Base-by-base conservation (phyloP, 1,140 invertebrate species). In the Microplitis demolitor region DNA sequence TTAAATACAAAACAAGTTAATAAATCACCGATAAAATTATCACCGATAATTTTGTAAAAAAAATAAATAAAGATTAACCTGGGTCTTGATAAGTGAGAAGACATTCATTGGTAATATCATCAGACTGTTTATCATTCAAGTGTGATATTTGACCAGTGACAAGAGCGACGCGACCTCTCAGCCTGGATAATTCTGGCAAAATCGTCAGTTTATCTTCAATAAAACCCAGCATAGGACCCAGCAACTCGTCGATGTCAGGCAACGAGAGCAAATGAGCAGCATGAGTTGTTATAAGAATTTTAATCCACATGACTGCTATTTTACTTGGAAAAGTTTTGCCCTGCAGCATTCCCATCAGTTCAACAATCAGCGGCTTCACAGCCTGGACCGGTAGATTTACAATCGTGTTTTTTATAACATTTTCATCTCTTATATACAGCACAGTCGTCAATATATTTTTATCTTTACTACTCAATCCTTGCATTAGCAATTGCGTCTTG, bases 401-500 rank as follows among this genome's bases (percentile, higher is more conserved):
- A 50, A 93, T 81, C 0, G 92, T 93, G 74, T 89, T 88, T 67
- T 85, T 86, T 63, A 93, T 90, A 34, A 90, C 80, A 16, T 86
- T 86, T 78, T 88, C 88, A 73, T 92, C 89, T 51, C 85, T 87
- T 56, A 83, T 88, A 35, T 81, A 82, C 13, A 93, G 80, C 1
- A 92, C 91, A 11, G 82, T 89, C 14, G 84, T 82, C 3, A 93
- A 77, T 71, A 93, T 89, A 35, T 81, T 87, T 77, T 89, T 89
- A 80, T 96, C 93, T 79, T 93, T 92, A 77, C 93, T 95, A 74
- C 93, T 93, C 50, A 96, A 84, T 0, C 92, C 93, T 87, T 95
- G 92, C 63, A 94, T 88, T 1, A 95, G 80, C 33, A 95, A 85
- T 74, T 94, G 93, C 0, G 91, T 91, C 74, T 93, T 89, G 83